Base-by-base conservation (phyloP, 1,140 invertebrate species). In the Scaptomyza hsui region DNA sequence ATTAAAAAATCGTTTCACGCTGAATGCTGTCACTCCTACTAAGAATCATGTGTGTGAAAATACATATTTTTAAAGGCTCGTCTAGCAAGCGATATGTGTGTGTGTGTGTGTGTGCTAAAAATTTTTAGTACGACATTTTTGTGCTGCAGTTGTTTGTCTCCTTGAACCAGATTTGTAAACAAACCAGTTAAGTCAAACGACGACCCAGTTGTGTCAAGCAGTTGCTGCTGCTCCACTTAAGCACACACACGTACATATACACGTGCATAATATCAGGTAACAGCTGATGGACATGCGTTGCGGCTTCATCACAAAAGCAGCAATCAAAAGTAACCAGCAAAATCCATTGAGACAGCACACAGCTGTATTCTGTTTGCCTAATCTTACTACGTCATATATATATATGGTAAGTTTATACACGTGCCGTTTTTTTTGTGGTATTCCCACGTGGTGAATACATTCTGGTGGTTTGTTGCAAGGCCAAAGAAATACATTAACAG, bases 91-190 rank as follows among this genome's bases (percentile, higher is more conserved):
- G 48, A 48, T 9, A 0, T 35, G 24, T 18, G 9, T 18, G 32
- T 41, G 37, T 44, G 13, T 47, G 26, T 48, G 21, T 44, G 42
- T 16, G 21, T 62, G 57, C 32, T 47, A 47, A 47, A 60, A 55
- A 75, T 76, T 57, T 55, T 47, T 52, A 55, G 69, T 68, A 86
- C 73, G 77, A 88, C 81, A 86, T 86, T 88, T 85, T 60, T 73
- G 77, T 64, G 64, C 19, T 62, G 32, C 62, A 53, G 80, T 81
- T 86, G 82, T 65, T 86, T 86, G 78, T 81, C 82, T 86, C 81
- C 81, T 86, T 86, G 81, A 86, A 88, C 82, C 78, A 86, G 82
- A 81, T 86, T 74, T n/a, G 53, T 61, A 59, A 69, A 70, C 60
- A 76, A 57, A 21, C 39, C 52, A 70, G 48, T 48, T 15, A 19